phyloP scores from a whole-genome alignment of 2,797 vertebrate species.

The Tiaroga cobitis region DNA sequence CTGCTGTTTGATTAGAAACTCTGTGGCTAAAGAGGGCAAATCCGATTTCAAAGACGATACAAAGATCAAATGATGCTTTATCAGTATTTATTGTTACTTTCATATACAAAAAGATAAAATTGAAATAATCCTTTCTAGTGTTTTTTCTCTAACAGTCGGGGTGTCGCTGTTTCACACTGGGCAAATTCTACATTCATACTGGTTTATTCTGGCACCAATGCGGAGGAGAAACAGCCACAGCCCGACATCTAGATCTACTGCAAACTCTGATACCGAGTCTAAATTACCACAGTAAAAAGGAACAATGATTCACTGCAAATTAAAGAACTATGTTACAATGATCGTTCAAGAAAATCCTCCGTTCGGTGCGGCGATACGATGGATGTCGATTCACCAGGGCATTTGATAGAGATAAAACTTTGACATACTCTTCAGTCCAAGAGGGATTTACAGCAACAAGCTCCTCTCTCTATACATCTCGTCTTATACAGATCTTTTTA shows the following conservation, averaged over 20 bases:
- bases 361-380: constrained; percentile 82
- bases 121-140: constrained; percentile 83
- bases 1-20: not conserved
- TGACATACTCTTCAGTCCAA: constrained; percentile 81
- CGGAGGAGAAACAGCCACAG: constrained; percentile 81
- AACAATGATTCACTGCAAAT: constrained; percentile 89
- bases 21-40: not conserved
- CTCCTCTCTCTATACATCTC: constrained; percentile 78
- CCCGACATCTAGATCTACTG: constrained; percentile 82
- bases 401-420: constrained; percentile 75
- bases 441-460: constrained; percentile 74
- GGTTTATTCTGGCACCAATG: constrained; percentile 86
- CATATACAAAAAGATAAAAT: constrained; percentile 97
- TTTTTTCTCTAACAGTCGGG: constrained; percentile 77
- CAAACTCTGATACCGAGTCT: constrained; percentile 84
- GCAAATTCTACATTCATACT: constrained; percentile 91
- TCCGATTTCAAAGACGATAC: not conserved
- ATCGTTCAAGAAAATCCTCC: constrained; percentile 70
- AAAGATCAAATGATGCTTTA: constrained; percentile 61
- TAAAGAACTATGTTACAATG: constrained; percentile 89
- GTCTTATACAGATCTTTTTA: constrained; percentile 77
- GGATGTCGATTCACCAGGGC: constrained; percentile 79
- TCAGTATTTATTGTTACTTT: constrained; percentile 88
- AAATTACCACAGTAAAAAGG: constrained; percentile 91
- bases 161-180: constrained; percentile 81